Percentiles rank a stretch among this genome's conserved stretches.
Evolutionary conservation across 2,888 invertebrate species (phyloP).

Genomic region (Napeogenes sylphis): DNA sequence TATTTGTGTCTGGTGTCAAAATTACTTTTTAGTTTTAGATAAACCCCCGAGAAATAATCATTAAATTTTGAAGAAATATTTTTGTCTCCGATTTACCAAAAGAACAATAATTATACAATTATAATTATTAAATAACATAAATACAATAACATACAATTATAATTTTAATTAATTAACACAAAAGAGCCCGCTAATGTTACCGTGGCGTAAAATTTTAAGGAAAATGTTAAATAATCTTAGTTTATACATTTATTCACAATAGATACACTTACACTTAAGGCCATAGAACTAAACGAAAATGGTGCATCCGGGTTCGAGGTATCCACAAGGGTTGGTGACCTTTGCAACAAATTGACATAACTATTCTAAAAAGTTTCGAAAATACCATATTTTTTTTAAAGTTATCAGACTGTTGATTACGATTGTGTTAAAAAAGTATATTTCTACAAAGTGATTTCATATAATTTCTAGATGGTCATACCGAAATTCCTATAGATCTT

Average conservation of each 20-base stretch:
- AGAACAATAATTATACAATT: no score
- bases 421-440: neutral
- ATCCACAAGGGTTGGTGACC: conserved; percentile 1
- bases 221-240: conserved; percentile 3
- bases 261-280: conserved; percentile 20
- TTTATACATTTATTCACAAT: conserved; percentile 31
- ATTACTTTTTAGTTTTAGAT: no score
- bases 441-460: conserved; percentile 2
- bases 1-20: no score
- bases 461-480: conserved; percentile 2
- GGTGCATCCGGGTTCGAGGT: conserved; percentile 1
- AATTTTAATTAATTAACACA: neutral
- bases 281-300: conserved; percentile 5
- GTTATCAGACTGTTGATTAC: conserved; percentile 8
- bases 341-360: conserved; percentile 22
- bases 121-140: no score
- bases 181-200: neutral
- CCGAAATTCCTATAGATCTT: neutral
- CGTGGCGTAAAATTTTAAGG: conserved; percentile 6
- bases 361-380: conserved; percentile 1
- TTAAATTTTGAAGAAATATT: no score
- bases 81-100: no score
- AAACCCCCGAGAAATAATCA: no score
- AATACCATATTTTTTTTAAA: neutral
- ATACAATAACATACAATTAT: no score